Percentiles rank a stretch among this genome's conserved stretches.
Conservation (phyloP, 2,797 vertebrate species). For the Urophycis tenuis region DNA sequence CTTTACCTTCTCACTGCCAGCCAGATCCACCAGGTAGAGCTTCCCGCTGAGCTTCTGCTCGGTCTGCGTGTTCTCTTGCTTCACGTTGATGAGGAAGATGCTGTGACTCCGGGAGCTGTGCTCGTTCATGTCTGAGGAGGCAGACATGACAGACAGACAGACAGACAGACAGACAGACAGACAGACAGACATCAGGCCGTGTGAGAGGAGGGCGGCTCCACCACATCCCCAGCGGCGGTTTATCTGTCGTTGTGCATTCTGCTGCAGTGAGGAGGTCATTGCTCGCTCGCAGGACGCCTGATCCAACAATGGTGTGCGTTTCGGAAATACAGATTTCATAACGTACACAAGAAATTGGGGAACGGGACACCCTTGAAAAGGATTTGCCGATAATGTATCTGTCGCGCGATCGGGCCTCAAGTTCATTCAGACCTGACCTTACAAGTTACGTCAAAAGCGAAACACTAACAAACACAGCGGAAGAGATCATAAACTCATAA, state of each 20-base stretch:
- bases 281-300: neutral
- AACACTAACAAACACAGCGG: no score
- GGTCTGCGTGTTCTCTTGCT: conserved; percentile 92
- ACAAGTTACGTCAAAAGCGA: no score
- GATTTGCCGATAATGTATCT: no score
- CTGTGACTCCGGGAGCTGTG: conserved; percentile 97
- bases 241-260: neutral
- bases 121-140: conserved; percentile 89
- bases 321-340: neutral
- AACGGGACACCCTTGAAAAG: no score
- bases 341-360: neutral
- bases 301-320: neutral
- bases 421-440: no score
- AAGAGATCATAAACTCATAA: no score
- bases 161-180: no score
- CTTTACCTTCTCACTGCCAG: conserved; percentile 95
- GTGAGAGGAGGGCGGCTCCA: no score
- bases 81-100: conserved; percentile 96
- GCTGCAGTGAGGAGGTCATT: neutral
- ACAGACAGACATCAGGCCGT: no score
- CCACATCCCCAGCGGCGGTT: neutral
- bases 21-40: conserved; percentile 93
- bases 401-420: neutral
- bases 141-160: neutral
- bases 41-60: conserved; percentile 93